Base-by-base conservation (phyloP, 2,797 vertebrate genomes). In the Chromis chromis region DNA sequence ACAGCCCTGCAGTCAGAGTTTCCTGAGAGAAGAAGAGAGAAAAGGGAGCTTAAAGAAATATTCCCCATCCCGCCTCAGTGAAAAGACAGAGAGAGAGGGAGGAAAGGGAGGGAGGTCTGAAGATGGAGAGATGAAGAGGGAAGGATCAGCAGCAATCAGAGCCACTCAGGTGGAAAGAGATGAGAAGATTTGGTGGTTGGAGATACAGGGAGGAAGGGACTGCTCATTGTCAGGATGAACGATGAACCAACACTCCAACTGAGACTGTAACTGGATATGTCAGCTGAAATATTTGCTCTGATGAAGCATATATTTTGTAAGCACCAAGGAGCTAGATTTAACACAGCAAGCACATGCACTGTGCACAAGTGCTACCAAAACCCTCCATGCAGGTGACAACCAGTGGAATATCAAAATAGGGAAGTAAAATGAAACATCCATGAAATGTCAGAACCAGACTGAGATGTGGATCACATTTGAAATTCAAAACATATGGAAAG, bases 1-100 rank as follows among this genome's bases (percentile, higher is more conserved):
- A 44, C 66, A 80, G 81, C 66, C 76, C 69, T 19, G 49, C 74
- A 91, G 88, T 89, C 86, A 89, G 81, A 88, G 70, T 93, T 92
- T 92, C 80, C 89, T 87, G 83, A 81, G 67, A 86, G 79, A 65
- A 74, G 79, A 84, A 84, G 76, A 44, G 75, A 87, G 73, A 75
- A 67, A 75, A 65, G 62, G 61, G 65, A 75, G 79, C 67, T 87
- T 67, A 85, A 60, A 72, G 80, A 89, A 86, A 79, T 83, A 79
- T 72, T 87, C 80, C 56, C 57, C 57, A 57, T 64, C 42, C 73
- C 25, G 39, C 80, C 59, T 79, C 58, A n/a, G 65, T 64, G 83
- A 82, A 68, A 75, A 68, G 76, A 74, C 21, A 52, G 22, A 56
- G 50, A 74, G 49, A 55, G 50, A 83, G 42, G 71, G 60, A 76